Conservation (phyloP, 2,888 invertebrate species). For the Hemicrepidius hirtus region DNA sequence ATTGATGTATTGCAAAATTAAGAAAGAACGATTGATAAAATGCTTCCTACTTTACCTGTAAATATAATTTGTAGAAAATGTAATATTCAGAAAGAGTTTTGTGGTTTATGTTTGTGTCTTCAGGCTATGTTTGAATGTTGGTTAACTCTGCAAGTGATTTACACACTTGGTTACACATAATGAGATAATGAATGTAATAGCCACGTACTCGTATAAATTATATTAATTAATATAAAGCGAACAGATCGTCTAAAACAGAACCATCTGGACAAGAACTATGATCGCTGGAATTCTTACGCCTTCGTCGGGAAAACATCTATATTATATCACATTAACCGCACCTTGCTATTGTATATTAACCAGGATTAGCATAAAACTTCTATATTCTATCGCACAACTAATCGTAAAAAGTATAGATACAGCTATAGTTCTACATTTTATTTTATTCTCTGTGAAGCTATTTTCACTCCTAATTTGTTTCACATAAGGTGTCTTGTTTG, state of each 20-base stretch:
- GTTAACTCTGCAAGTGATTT: conserved; percentile 25
- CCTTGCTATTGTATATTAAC: conserved; percentile 60
- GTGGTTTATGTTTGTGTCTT: too few species aligned
- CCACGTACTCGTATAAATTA: conserved; percentile 28
- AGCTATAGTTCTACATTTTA: conserved; percentile 11
- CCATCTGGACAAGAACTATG: conserved; percentile 38
- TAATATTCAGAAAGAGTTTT: too few species aligned
- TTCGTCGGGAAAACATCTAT: conserved; percentile 59
- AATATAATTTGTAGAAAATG: too few species aligned
- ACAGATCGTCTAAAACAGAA: conserved; percentile 30
- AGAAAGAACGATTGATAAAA: too few species aligned
- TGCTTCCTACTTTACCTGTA: too few species aligned
- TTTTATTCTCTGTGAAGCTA: conserved; percentile 20
- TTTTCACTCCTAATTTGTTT: conserved; percentile 39
- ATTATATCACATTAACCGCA: conserved; percentile 57
- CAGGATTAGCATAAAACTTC: conserved; percentile 26
- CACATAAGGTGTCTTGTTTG: conserved; percentile 8
- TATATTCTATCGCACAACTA: conserved; percentile 16
- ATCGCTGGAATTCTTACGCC: conserved; percentile 58
- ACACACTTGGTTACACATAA: conserved; percentile 24
- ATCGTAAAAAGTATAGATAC: conserved; percentile 18
- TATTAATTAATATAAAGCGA: conserved; percentile 24
- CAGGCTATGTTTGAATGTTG: neutral
- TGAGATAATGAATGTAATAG: conserved; percentile 27
- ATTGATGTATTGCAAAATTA: too few species aligned